A percentile compares a stretch with the other conserved stretches of the same genome.
These are phyloP conservation scores for Harpalus rubripes DNA, from an alignment of 2,888 invertebrate genomes.

Conservation along the genomic window DNA sequence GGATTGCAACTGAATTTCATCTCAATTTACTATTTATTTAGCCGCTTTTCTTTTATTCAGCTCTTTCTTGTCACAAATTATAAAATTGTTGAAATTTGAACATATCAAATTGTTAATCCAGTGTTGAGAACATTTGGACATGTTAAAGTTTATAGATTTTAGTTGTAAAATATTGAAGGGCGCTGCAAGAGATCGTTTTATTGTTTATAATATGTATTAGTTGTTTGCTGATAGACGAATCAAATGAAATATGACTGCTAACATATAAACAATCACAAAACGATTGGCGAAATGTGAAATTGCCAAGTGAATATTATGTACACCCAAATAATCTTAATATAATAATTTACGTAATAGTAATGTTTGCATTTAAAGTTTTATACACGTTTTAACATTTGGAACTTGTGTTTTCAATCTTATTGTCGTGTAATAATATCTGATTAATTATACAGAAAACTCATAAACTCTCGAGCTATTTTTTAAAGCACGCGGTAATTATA, in stretches of 20 bases:
- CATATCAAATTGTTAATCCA: constrained; percentile 57
- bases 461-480: background rate
- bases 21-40: constrained; percentile 61
- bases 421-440: constrained; percentile 77
- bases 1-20: constrained; percentile 61
- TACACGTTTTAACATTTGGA: constrained; percentile 61
- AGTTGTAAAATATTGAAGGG: constrained; percentile 61
- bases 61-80: constrained; percentile 51
- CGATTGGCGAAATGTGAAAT: constrained; percentile 48
- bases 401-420: constrained; percentile 79
- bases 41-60: constrained; percentile 9
- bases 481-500: background rate
- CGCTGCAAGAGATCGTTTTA: constrained; percentile 45
- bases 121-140: constrained; percentile 57
- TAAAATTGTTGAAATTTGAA: constrained; percentile 36
- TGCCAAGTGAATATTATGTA: constrained; percentile 48
- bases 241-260: constrained; percentile 58
- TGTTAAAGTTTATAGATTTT: constrained; percentile 60
- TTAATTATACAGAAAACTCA: constrained; percentile 19
- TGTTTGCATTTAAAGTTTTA: constrained; percentile 64
- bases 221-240: constrained; percentile 58
- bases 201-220: constrained; percentile 53
- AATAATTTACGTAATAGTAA: constrained; percentile 50
- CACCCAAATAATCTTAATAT: constrained; percentile 52
- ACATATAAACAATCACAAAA: constrained; percentile 40